phyloP scores from a whole-genome alignment of 2,797 vertebrate species.

The Botia kubotai region DNA sequence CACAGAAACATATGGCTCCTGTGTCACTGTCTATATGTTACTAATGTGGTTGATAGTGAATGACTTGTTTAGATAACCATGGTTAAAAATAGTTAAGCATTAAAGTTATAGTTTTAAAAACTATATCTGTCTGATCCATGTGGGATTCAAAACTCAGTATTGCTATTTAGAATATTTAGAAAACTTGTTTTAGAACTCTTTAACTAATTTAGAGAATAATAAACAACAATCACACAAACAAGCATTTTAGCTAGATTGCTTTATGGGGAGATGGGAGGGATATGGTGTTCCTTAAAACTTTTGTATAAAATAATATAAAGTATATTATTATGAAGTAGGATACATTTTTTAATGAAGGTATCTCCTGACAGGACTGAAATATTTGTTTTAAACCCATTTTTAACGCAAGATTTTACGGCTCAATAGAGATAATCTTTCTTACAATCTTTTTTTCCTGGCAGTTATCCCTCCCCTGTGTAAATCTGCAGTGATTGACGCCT shows the following conservation, averaged over 20 bases:
- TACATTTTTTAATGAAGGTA: neutral
- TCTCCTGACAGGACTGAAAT: neutral
- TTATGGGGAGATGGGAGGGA: neutral
- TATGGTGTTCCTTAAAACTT: neutral
- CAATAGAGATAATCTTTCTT: too few species aligned
- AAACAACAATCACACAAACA: neutral
- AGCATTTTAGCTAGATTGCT: neutral
- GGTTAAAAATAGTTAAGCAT: neutral
- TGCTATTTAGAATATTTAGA: too few species aligned
- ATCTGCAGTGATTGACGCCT: neutral
- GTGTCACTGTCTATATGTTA: neutral
- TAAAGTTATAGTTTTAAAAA: neutral
- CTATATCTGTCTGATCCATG: neutral
- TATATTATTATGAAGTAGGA: neutral
- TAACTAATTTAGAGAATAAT: neutral
- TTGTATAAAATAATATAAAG: neutral
- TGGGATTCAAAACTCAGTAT: neutral
- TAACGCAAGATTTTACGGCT: neutral
- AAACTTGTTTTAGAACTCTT: neutral
- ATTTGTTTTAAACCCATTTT: neutral
- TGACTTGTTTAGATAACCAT: too few species aligned
- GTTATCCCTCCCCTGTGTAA: neutral
- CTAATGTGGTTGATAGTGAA: too few species aligned
- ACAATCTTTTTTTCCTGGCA: too few species aligned
- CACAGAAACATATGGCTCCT: neutral